Evolutionary conservation across 92 coral and sea anemone genomes (phyloP).

Genomic region (Epizoanthus rinbou): DNA sequence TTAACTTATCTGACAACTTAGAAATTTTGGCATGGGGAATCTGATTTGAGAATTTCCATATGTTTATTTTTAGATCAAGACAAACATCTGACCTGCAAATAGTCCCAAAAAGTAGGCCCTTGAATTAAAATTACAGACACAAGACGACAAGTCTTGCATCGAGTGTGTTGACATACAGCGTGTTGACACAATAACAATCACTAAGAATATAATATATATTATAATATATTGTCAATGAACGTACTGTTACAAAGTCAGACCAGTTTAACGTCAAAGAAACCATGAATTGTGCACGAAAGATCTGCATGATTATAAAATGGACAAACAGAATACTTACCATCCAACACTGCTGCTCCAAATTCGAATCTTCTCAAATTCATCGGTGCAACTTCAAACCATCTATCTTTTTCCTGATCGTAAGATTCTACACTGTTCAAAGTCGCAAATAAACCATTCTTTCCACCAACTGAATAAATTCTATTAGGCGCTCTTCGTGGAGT

Average conservation of each 20-base stretch:
- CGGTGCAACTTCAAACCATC: conserved; percentile 75
- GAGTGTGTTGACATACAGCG: too few species aligned
- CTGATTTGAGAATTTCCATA: too few species aligned
- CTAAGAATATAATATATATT: too few species aligned
- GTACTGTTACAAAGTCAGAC: too few species aligned
- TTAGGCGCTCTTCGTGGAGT: conserved; percentile 74
- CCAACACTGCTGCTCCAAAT: conserved; percentile 88
- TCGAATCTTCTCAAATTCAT: conserved; percentile 90
- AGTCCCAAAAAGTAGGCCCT: too few species aligned
- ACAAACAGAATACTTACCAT: conserved; percentile 57
- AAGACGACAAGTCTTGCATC: too few species aligned
- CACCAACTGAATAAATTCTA: conserved; percentile 86
- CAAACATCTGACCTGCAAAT: too few species aligned
- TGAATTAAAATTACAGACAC: too few species aligned
- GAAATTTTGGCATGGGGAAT: too few species aligned
- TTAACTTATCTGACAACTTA: too few species aligned
- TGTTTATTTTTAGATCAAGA: too few species aligned
- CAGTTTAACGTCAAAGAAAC: neutral
- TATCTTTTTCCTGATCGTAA: conserved; percentile 73
- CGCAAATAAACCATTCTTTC: conserved; percentile 92
- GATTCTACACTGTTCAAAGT: conserved; percentile 86
- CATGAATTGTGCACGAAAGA: neutral
- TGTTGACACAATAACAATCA: too few species aligned
- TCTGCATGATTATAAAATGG: neutral
- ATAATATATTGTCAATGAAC: neutral